These are phyloP conservation scores for Dasyprocta punctata DNA, from an alignment of 2,113 vertebrate genomes.

Conservation along the genomic window DNA sequence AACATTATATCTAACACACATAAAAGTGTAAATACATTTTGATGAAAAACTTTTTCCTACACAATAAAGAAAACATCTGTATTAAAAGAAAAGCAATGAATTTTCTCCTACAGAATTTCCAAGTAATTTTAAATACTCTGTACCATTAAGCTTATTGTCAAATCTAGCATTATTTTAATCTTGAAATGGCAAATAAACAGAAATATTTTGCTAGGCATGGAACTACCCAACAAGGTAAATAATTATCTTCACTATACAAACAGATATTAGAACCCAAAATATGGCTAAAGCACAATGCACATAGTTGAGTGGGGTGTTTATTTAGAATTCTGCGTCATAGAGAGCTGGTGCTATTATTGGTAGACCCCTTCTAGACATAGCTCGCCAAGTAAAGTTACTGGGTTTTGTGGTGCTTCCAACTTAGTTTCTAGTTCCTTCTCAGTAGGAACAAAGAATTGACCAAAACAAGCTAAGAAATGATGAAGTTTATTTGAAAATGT, in stretches of 20 bases:
- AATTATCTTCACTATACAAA: not conserved
- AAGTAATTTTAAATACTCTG: not conserved
- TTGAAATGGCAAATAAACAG: not conserved
- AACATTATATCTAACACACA: not conserved
- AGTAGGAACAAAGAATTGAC: too few species aligned
- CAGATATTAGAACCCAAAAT: not conserved
- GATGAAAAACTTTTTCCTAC: not conserved
- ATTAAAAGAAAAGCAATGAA: not conserved
- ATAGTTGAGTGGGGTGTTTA: not conserved
- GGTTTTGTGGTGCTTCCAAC: too few species aligned
- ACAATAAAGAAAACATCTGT: not conserved
- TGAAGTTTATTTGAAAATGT: too few species aligned
- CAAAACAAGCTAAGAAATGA: too few species aligned
- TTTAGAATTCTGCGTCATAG: not conserved
- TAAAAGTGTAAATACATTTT: not conserved
- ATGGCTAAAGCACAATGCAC: not conserved
- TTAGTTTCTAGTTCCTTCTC: too few species aligned
- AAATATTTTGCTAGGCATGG: too few species aligned
- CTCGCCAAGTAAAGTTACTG: too few species aligned
- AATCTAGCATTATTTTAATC: not conserved
- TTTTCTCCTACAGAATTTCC: not conserved
- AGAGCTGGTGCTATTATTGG: not conserved
- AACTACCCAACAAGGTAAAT: not conserved
- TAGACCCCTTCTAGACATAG: too few species aligned
- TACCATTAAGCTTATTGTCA: not conserved